A percentile compares a stretch with the other conserved stretches of the same genome.
Evolutionary conservation across 1,140 invertebrate species (phyloP).

Genomic region (Lepidurus arcticus): DNA sequence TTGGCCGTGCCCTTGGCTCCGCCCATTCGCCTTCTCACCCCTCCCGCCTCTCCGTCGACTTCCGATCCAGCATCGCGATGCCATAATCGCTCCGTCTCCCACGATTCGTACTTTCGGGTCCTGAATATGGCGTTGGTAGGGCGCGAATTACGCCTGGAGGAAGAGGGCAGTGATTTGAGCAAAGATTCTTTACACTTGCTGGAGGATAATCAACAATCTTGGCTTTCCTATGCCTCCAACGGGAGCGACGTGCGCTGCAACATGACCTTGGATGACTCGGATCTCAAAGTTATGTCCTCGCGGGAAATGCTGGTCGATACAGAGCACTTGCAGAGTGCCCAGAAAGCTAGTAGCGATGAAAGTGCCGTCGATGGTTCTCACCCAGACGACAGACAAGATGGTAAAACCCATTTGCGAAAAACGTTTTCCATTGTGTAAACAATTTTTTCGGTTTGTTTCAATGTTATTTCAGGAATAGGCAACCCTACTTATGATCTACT

Average conservation of each 20-base stretch:
- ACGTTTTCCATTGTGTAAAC: neutral
- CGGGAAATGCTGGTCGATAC: slow-evolving; percentile 31
- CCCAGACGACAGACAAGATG: neutral
- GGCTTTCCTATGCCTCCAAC: slow-evolving; percentile 16
- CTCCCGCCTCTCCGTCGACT: slow-evolving; percentile 22
- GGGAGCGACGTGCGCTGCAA: slow-evolving; percentile 4
- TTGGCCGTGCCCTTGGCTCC: slow-evolving; percentile 23
- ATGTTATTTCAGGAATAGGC: neutral
- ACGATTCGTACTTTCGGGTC: slow-evolving; percentile 80
- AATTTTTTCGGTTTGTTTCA: neutral
- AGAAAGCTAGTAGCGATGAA: slow-evolving; percentile 31
- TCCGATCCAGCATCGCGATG: slow-evolving; percentile 35
- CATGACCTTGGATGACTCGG: slow-evolving; percentile 29
- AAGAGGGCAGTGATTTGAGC: neutral
- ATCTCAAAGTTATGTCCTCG: slow-evolving; percentile 32
- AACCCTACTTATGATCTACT: neutral
- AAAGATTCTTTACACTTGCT: slow-evolving; percentile 16
- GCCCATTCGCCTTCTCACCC: neutral
- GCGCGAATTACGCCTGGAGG: neutral
- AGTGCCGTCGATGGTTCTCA: slow-evolving; percentile 30
- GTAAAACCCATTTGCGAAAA: no score
- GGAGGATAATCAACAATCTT: slow-evolving; percentile 32
- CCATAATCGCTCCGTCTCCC: slow-evolving; percentile 65
- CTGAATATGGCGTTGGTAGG: slow-evolving; percentile 32
- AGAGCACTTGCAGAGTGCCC: slow-evolving; percentile 10